Percentiles rank a stretch among this genome's conserved stretches.
Conservation (phyloP, 2,113 vertebrate species). For the Bolborhynchus lineola region DNA sequence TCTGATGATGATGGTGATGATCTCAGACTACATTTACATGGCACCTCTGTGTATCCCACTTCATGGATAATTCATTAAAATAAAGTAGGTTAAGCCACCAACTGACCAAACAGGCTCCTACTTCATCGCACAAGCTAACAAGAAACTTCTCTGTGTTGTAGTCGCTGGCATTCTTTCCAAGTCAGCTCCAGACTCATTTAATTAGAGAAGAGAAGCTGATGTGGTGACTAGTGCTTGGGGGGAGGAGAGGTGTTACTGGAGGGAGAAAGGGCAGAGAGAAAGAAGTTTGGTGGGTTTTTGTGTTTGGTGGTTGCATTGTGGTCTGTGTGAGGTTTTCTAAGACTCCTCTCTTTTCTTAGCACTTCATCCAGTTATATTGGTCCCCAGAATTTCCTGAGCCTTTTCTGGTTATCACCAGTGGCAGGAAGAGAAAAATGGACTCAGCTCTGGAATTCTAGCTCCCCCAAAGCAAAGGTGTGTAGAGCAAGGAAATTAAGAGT, state of each 20-base stretch:
- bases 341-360: not conserved
- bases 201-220: not conserved
- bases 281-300: not conserved
- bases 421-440: not conserved
- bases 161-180: not conserved
- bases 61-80: conserved; percentile 33
- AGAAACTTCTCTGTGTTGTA: not conserved
- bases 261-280: not conserved
- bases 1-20: not conserved
- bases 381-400: not conserved
- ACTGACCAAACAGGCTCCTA: not conserved
- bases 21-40: not conserved
- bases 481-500: not conserved
- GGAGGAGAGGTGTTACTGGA: not conserved
- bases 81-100: not conserved
- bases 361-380: not conserved
- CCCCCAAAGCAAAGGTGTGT: not conserved
- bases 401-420: not conserved
- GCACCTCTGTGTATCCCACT: not conserved
- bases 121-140: not conserved
- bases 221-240: not conserved
- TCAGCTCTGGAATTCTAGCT: not conserved
- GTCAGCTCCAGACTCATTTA: not conserved
- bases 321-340: not conserved
- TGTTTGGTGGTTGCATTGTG: not conserved